Percentiles rank a stretch among this genome's conserved stretches.
phyloP scores from a whole-genome alignment of 2,797 vertebrate species.

The Miichthys miiuy region DNA sequence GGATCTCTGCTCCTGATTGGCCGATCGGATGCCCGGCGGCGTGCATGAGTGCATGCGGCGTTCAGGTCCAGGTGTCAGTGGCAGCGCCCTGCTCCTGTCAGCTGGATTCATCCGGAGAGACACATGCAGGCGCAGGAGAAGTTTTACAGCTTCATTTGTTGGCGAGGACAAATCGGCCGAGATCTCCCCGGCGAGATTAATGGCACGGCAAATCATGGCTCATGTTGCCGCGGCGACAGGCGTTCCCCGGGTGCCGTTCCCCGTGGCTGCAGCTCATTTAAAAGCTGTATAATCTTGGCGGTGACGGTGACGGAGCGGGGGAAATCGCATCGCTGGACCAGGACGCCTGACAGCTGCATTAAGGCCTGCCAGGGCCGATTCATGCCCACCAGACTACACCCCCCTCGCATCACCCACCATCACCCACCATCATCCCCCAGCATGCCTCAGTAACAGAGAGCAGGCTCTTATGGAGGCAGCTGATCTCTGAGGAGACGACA shows the following conservation, averaged over 20 bases:
- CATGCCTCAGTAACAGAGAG: conserved; percentile 52
- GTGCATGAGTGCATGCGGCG: neutral
- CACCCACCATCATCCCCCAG: conserved; percentile 37
- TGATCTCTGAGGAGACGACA: conserved; percentile 28
- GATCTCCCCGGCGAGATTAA: conserved; percentile 80
- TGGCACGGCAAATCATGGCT: conserved; percentile 77
- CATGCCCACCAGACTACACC: conserved; percentile 51
- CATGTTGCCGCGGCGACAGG: conserved; percentile 73
- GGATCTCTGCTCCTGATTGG: conserved; percentile 20
- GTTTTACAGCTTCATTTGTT: conserved; percentile 75
- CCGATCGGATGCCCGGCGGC: neutral
- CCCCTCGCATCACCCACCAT: neutral
- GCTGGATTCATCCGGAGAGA: conserved; percentile 29
- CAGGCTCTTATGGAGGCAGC: conserved; percentile 12
- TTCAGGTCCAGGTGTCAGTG: neutral
- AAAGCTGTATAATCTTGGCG: conserved; percentile 75
- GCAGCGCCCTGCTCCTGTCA: conserved; percentile 31
- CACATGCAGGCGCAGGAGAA: conserved; percentile 30
- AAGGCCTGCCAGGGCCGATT: conserved; percentile 77
- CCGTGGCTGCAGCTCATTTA: conserved; percentile 78
- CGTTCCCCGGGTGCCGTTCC: conserved; percentile 66
- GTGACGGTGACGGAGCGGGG: conserved; percentile 58
- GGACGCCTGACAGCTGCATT: conserved; percentile 82
- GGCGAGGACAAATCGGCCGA: conserved; percentile 68
- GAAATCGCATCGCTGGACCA: conserved; percentile 65